Evolutionary conservation across 1,140 invertebrate genomes (phyloP).

Genomic region (Temnothorax longispinosus): DNA sequence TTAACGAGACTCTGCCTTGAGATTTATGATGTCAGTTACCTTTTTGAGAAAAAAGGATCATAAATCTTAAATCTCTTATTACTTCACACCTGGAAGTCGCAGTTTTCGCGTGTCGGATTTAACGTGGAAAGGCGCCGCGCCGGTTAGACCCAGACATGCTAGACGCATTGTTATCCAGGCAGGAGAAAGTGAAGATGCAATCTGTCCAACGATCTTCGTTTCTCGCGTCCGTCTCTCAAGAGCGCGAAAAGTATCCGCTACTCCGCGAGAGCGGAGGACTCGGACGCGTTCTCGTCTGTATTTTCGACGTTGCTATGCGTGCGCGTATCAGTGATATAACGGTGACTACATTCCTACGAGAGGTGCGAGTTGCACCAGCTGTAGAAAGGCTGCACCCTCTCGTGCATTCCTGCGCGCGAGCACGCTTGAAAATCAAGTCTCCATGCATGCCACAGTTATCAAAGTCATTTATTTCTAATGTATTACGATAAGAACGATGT

Average conservation of each 20-base stretch:
- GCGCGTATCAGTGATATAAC: constrained; percentile 72
- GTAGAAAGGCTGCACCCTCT: constrained; percentile 25
- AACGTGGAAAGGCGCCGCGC: background rate
- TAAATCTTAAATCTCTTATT: background rate
- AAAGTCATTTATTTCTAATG: background rate
- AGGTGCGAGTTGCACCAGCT: constrained; percentile 40
- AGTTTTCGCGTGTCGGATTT: background rate
- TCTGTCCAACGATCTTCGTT: constrained; percentile 58
- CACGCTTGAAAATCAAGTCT: constrained; percentile 12
- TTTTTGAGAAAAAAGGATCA: too few relatives aligned
- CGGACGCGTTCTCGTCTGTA: constrained; percentile 7
- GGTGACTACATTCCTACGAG: constrained; percentile 68
- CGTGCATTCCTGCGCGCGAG: constrained; percentile 1
- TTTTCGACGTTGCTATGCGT: constrained; percentile 47
- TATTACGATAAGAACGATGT: background rate
- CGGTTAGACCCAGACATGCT: background rate
- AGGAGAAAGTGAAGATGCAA: constrained; percentile 69
- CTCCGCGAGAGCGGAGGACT: background rate
- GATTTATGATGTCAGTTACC: too few relatives aligned
- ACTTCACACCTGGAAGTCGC: background rate
- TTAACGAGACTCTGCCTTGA: too few relatives aligned
- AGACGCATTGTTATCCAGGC: constrained; percentile 58
- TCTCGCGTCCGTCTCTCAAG: constrained; percentile 48
- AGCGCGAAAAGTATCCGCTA: constrained; percentile 39
- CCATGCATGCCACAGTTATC: background rate